Percentiles rank a stretch among this genome's conserved stretches.
phyloP scores from a whole-genome alignment of 2,888 invertebrate genomes.

The Loripinus fragilis region DNA sequence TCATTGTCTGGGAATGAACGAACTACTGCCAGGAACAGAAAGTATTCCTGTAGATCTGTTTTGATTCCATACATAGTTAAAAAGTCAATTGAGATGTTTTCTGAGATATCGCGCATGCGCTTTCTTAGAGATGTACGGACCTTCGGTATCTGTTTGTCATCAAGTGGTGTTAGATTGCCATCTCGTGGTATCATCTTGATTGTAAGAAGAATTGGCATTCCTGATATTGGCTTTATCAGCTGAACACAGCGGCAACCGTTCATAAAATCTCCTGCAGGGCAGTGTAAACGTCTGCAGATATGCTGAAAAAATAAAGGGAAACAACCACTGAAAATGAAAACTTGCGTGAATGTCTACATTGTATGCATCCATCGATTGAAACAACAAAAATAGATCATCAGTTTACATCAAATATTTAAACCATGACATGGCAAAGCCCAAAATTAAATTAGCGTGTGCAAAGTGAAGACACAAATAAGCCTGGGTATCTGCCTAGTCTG shows the following conservation, averaged over 20 bases:
- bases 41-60: neutral
- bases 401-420: no score
- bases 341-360: no score
- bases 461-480: no score
- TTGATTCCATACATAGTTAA: neutral
- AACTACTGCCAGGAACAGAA: neutral
- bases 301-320: no score
- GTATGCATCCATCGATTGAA: no score
- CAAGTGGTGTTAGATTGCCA: neutral
- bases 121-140: neutral
- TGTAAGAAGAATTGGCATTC: neutral
- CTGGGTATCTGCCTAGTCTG: no score
- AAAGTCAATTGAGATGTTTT: neutral
- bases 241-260: neutral
- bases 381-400: no score
- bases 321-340: no score
- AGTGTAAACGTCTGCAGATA: neutral
- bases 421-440: no score
- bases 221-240: neutral
- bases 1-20: neutral
- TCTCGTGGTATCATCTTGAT: neutral
- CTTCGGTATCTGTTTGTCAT: neutral
- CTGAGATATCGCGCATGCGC: neutral
- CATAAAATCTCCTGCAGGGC: neutral
- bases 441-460: no score